Evolutionary conservation across 1,140 invertebrate genomes (phyloP).

Genomic region (Caenorhabditis inopinata): DNA sequence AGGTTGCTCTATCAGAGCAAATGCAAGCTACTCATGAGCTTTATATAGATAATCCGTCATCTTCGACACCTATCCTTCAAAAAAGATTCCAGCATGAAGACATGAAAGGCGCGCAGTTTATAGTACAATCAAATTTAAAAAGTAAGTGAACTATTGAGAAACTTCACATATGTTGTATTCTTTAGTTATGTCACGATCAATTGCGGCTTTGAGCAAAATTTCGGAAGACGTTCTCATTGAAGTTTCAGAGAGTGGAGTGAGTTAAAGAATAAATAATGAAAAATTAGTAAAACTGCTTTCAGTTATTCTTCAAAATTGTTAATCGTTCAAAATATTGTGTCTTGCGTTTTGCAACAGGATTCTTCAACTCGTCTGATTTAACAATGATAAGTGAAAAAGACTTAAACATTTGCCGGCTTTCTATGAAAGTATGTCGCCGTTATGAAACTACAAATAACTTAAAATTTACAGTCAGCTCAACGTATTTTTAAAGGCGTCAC

Average conservation of each 20-base stretch:
- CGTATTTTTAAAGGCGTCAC: background rate
- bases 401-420: background rate
- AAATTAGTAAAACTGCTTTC: background rate
- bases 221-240: slow-evolving; percentile 15
- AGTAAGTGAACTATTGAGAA: background rate
- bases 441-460: background rate
- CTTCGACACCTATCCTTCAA: background rate
- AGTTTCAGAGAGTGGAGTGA: background rate
- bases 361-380: background rate
- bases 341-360: background rate
- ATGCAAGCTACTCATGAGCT: slow-evolving; percentile 13
- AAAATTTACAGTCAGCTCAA: background rate
- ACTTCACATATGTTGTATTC: background rate
- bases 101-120: slow-evolving; percentile 26
- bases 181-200: slow-evolving; percentile 2
- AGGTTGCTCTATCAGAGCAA: background rate
- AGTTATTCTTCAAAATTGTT: slow-evolving; percentile 14
- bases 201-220: background rate
- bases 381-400: background rate
- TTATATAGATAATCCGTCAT: slow-evolving; percentile 12
- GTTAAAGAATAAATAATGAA: background rate
- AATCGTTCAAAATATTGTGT: slow-evolving; percentile 1
- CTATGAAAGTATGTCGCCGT: background rate
- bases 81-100: background rate
- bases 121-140: background rate